Base-by-base conservation (phyloP, 2,797 vertebrate genomes). In the Centroberyx gerrardi region DNA sequence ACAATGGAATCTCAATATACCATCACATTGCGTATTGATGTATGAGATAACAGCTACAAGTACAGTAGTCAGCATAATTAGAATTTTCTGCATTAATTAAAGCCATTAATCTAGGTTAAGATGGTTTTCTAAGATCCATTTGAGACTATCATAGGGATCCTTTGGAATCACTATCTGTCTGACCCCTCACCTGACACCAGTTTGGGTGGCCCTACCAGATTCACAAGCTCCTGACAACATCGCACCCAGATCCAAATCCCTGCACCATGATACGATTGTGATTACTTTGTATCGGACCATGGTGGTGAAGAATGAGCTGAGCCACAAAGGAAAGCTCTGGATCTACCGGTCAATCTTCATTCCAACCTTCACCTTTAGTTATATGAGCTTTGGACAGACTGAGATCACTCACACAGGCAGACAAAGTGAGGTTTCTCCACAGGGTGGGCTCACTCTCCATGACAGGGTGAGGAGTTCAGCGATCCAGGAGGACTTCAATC, bases 401-500 rank as follows among this genome's bases (percentile, higher is more conserved):
- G 33, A 55, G 65, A 81, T 78, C 77, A 79, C 63, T 56, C 56
- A 56, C 78, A 61, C 14, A 36, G 67, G 18, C 27, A n/a, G 33
- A 28, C 31, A 69, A 66, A 69, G 66, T 65, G 0, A 75, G 60
- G 1, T 77, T 42, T 78, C 75, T 54, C 60, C 44, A 42, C 80
- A 80, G 80, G 61, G 46, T 69, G 54, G 74, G 70, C 74, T 89
- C 56, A 80, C 71, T 72, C 81, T 63, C 80, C 77, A 82, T 76
- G 81, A 74, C 73, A 64, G 83, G 80, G 68, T 83, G 78, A 74
- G 75, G 61, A 59, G 78, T 80, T 90, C 81, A 86, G 76, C 68
- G n/a, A 86, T 42, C 42, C 80, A 65, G 81, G 87, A 89, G 90
- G 90, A 92, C 29, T 52, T 76, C 51, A 5, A 44, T 22, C 22